Base-by-base conservation (phyloP, 2,888 invertebrate species). In the Calameuta filiformis region DNA sequence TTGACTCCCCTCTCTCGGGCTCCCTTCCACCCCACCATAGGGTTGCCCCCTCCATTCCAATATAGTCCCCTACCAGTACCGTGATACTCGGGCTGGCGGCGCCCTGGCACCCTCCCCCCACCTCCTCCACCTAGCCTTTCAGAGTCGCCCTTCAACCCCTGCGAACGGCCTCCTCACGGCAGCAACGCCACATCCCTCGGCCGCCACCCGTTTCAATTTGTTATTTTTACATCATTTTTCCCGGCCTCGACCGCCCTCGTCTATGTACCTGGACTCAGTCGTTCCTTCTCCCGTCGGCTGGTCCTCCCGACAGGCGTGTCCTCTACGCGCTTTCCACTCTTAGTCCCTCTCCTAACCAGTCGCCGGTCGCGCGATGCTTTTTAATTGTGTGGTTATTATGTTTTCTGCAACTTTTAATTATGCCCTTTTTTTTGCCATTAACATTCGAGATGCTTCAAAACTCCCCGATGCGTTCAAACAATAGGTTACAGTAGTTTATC, bases 151-250 rank as follows among this genome's bases (percentile, higher is more conserved):
- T 78, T 81, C 81, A 78, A 79, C 79, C 81, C 81, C 79, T 80
- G 78, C 78, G 79, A 75, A 78, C 78, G 76, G 76, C 79, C 77
- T 77, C 33, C 77, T 69, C 37, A 69, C 78, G 35, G 80, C 77
- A 40, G 40, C 56, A 56, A 23, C 56, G 56, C 73, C 69, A 69
- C 79, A 77, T 81, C 34, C 69, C 80, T 85, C 83, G 84, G 84
- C 81, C 83, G 84, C 86, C 86, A 85, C 86, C 87, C 85, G 87
- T 89, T 89, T 89, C 87, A 89, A 90, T 89, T 89, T 87, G 86
- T 89, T 90, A 88, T 86, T 89, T 88, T 88, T 89, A 88, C 88
- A 89, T 89, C 87, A 88, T 89, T 89, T 89, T 86, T 83, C 81
- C 82, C 83, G 68, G 78, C 83, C 80, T 80, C 81, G 79, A 76